Percentiles rank a stretch among this genome's conserved stretches.
Conservation (phyloP, 1,140 invertebrate genomes). For the Orius insidiosus region DNA sequence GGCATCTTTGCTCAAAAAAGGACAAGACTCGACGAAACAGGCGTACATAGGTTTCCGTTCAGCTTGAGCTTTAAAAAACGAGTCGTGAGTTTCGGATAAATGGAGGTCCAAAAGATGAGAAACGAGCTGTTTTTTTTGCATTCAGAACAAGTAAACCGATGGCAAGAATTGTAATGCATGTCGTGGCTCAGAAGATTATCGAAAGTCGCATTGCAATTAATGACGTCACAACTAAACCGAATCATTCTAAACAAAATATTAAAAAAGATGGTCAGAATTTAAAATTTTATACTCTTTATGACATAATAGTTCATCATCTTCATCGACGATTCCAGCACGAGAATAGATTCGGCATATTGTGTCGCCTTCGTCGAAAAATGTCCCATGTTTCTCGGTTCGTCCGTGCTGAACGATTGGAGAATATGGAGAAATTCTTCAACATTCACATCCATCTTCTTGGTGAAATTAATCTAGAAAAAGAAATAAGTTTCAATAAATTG, state of each 20-base stretch:
- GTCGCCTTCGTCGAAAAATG: constrained; percentile 26
- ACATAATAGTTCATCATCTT: constrained; percentile 29
- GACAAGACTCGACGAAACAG: constrained; percentile 46
- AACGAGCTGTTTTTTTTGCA: constrained; percentile 41
- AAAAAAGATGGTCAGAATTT: constrained; percentile 21
- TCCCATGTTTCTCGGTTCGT: constrained; percentile 10
- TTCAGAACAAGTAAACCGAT: constrained; percentile 28
- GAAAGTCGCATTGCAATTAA: constrained; percentile 26
- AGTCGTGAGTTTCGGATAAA: constrained; percentile 47
- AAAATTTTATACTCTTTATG: constrained; percentile 21
- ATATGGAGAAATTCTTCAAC: neutral
- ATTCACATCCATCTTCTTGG: neutral
- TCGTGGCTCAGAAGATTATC: constrained; percentile 29
- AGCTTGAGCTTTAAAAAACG: constrained; percentile 42
- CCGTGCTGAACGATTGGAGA: neutral
- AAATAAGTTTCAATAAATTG: too few species aligned
- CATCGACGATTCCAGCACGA: constrained; percentile 25
- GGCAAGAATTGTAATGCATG: constrained; percentile 31
- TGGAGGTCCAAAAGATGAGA: constrained; percentile 50
- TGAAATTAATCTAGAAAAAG: too few species aligned
- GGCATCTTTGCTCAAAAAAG: constrained; percentile 32
- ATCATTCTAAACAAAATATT: constrained; percentile 24
- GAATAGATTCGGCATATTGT: constrained; percentile 24
- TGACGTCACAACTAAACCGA: constrained; percentile 27
- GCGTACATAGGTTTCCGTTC: constrained; percentile 41